phyloP scores from a whole-genome alignment of 92 coral and sea anemone genomes.

The Heteractis magnifica region DNA sequence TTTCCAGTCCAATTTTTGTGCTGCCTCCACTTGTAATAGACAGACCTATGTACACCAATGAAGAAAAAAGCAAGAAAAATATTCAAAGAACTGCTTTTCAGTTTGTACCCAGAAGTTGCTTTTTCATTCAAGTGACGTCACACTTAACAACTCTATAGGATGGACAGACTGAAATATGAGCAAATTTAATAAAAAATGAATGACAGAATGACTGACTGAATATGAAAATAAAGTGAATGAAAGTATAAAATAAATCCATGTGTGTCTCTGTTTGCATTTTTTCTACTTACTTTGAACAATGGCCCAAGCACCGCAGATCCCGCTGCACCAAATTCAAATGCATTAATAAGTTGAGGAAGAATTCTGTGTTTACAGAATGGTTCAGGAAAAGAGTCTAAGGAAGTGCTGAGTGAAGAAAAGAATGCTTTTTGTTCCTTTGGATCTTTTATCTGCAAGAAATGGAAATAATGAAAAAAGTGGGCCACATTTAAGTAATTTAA shows the following conservation, averaged over 20 bases:
- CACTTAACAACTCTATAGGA: not conserved
- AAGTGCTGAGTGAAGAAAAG: constrained; percentile 81
- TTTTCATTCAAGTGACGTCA: no score
- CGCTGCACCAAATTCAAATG: constrained; percentile 92
- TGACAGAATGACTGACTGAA: not conserved
- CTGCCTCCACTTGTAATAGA: no score
- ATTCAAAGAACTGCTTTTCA: no score
- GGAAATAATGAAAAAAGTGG: not conserved
- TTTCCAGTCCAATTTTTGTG: no score
- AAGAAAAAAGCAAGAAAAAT: no score
- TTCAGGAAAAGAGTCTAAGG: constrained; percentile 88
- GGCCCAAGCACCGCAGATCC: constrained; percentile 95
- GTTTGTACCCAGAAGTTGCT: no score
- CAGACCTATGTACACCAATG: no score
- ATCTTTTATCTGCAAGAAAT: constrained; percentile 67
- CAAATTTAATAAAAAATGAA: not conserved
- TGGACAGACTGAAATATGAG: not conserved
- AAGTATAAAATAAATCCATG: not conserved
- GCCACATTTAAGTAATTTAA: no score
- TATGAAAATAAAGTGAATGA: not conserved
- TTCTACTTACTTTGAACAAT: constrained; percentile 72
- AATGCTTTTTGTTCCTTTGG: constrained; percentile 88
- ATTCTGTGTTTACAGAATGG: constrained; percentile 86
- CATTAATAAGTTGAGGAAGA: constrained; percentile 90
- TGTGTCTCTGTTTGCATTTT: not conserved